phyloP scores from a whole-genome alignment of 1,140 invertebrate genomes.

The Aricia agestis region DNA sequence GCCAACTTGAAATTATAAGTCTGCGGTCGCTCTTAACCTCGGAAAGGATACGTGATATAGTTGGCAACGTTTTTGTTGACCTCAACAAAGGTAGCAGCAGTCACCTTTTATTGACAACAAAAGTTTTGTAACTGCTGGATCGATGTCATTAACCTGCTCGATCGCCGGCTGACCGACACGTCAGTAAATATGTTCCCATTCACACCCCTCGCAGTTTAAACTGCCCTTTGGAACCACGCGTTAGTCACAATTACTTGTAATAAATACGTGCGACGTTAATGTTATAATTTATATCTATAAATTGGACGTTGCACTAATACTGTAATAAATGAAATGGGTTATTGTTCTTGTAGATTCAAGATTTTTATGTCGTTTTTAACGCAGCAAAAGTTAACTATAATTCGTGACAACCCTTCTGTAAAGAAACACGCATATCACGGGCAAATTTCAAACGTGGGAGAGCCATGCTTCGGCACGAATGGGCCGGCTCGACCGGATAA shows the following conservation, averaged over 20 bases:
- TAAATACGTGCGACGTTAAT: constrained; percentile 2
- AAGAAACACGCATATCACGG: too few species aligned
- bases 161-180: constrained; percentile 16
- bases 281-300: constrained; percentile 9
- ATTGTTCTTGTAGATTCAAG: not conserved
- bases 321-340: not conserved
- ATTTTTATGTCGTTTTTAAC: too few species aligned
- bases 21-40: too few species aligned
- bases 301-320: not conserved
- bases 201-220: not conserved
- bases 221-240: constrained; percentile 13
- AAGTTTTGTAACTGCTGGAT: constrained; percentile 5
- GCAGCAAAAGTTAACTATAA: too few species aligned
- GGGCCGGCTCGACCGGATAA: too few species aligned
- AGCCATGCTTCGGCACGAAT: too few species aligned
- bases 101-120: not conserved
- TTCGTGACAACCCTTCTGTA: too few species aligned
- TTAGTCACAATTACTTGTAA: constrained; percentile 14
- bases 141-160: constrained; percentile 15
- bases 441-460: too few species aligned
- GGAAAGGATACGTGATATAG: too few species aligned
- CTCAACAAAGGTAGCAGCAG: not conserved
- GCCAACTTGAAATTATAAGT: too few species aligned
- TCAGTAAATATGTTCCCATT: constrained; percentile 19
- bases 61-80: not conserved